Percentiles rank a stretch among this genome's conserved stretches.
Evolutionary conservation across 2,797 vertebrate genomes (phyloP).

Genomic region (Discoglossus pictus): DNA sequence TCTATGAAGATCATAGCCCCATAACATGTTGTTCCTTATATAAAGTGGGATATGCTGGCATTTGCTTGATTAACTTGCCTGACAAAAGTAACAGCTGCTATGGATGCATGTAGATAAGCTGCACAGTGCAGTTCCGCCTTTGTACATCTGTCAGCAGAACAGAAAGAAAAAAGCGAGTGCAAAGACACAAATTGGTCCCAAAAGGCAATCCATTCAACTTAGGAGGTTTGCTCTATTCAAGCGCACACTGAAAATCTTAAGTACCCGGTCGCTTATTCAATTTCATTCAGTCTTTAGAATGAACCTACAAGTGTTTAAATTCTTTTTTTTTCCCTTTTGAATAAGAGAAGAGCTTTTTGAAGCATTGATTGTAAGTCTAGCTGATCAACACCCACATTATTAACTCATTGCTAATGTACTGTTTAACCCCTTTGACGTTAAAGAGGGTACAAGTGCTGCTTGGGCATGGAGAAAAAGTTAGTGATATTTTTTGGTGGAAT

Average conservation of each 20-base stretch:
- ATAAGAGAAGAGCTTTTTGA: conserved; percentile 71
- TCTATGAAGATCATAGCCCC: conserved; percentile 79
- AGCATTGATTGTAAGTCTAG: conserved; percentile 88
- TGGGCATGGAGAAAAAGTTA: too few species aligned
- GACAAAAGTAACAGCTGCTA: conserved; percentile 99
- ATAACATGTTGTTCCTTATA: conserved; percentile 84
- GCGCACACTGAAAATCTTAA: conserved; percentile 95
- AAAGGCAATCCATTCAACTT: conserved; percentile 99
- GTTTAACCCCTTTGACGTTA: conserved; percentile 14
- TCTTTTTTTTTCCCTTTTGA: conserved; percentile 73
- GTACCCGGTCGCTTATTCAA: conserved; percentile 99
- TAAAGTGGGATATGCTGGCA: conserved; percentile 98
- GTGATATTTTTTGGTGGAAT: too few species aligned
- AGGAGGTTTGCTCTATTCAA: conserved; percentile 97
- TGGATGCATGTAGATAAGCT: conserved; percentile 95
- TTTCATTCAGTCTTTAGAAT: conserved; percentile 95
- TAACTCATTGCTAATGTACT: conserved; percentile 77
- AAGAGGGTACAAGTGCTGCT: too few species aligned
- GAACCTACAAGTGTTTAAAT: conserved; percentile 98
- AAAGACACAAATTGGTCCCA: conserved; percentile 99
- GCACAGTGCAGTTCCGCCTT: conserved; percentile 98
- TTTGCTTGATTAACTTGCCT: conserved; percentile 99
- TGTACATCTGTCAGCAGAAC: conserved; percentile 99
- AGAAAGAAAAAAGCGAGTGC: conserved; percentile 95
- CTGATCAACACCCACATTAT: conserved; percentile 83